Evolutionary conservation across 2,888 invertebrate species (phyloP).

Genomic region (Stegana nigrithorax): DNA sequence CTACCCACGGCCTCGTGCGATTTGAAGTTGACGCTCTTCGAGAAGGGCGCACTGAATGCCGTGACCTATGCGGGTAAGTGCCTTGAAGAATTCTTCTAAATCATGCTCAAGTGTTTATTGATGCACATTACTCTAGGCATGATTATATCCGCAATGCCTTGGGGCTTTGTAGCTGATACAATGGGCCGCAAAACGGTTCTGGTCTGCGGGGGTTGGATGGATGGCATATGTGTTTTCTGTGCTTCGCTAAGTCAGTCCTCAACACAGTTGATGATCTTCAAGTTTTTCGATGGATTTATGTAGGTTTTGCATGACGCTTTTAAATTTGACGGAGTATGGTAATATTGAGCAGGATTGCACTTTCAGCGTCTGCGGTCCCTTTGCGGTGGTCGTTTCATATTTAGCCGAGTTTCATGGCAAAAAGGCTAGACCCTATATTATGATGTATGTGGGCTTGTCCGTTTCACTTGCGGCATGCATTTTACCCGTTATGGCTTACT

Average conservation of each 20-base stretch:
- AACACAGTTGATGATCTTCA: slow-evolving; percentile 74
- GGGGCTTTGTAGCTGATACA: slow-evolving; percentile 83
- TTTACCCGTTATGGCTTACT: slow-evolving; percentile 79
- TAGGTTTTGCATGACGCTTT: slow-evolving; percentile 68
- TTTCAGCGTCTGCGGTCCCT: slow-evolving; percentile 76
- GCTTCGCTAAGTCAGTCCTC: slow-evolving; percentile 76
- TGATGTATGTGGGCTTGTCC: slow-evolving; percentile 76
- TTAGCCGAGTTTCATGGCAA: slow-evolving; percentile 80
- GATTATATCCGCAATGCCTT: slow-evolving; percentile 77
- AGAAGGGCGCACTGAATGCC: slow-evolving; percentile 71
- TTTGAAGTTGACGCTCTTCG: slow-evolving; percentile 74
- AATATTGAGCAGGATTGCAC: no score
- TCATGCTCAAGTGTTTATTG: slow-evolving; percentile 11
- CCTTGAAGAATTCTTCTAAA: slow-evolving; percentile 19
- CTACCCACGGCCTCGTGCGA: slow-evolving; percentile 76
- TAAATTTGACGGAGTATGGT: neutral
- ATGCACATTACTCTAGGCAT: slow-evolving; percentile 72
- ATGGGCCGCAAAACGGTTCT: slow-evolving; percentile 77
- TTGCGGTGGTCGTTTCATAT: slow-evolving; percentile 79
- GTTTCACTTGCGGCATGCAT: slow-evolving; percentile 75
- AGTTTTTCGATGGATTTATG: slow-evolving; percentile 81
- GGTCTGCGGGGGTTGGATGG: slow-evolving; percentile 74
- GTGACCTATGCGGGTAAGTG: neutral
- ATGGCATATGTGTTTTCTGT: slow-evolving; percentile 74
- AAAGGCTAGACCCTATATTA: slow-evolving; percentile 74